Base-by-base conservation (phyloP, 2,797 vertebrate genomes). In the Mallotus villosus region DNA sequence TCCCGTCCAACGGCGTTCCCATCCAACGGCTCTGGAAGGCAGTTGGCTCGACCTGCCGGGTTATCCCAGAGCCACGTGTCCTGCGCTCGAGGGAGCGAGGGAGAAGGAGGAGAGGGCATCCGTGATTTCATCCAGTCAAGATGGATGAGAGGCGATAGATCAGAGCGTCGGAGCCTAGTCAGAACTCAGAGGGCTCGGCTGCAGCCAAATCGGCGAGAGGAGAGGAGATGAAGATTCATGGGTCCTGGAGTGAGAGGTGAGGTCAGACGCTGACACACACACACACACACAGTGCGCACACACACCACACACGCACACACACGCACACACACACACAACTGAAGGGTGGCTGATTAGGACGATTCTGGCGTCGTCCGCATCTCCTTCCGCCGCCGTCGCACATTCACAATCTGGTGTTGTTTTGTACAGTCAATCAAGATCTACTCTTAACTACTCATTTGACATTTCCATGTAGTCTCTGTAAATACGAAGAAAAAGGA, bases 71-170 rank as follows among this genome's bases (percentile, higher is more conserved):
- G 57, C 63, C 34, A 72, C 71, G 64, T 69, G 73, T 79, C 64
- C 81, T 67, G 68, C 72, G 79, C 62, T 68, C 60, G 79, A 74
- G 32, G 68, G n/a, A 61, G 63, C 59, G 73, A 71, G 70, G 78
- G 75, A 78, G 81, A 64, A 66, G 72, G 41, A 61, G 41, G 32
- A 72, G 79, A 78, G 65, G 29, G 76, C 67, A 74, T 70, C 66
- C 63, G 69, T 60, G 80, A 84, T 83, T 86, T 85, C 81, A 84
- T 78, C 83, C 78, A 63, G 73, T 46, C 29, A 79, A 78, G 76
- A 86, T 73, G 75, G 79, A 87, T 79, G 77, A 80, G 71, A 84
- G 81, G 73, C 70, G 53, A 85, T 76, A 82, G 74, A 84, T 87
- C 82, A 78, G 70, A 25, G 68, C 77, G 78, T 82, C 79, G 73